Evolutionary conservation across 2,113 vertebrate genomes (phyloP).

Genomic region (Brachypodius melanocephalos): DNA sequence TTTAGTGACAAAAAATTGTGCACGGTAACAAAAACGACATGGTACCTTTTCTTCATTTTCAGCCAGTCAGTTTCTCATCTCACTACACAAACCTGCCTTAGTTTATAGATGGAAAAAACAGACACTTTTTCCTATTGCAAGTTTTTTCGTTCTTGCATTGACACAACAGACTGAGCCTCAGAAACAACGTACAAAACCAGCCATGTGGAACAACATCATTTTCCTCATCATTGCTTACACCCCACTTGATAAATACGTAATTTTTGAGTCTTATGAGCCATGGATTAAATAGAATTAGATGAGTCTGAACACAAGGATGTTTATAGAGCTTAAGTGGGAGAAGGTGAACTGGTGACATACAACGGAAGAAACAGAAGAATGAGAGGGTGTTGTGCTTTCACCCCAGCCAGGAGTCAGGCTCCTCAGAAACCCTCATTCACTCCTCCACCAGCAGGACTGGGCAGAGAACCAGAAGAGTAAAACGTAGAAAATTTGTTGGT

Average conservation of each 20-base stretch:
- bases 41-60: not conserved
- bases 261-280: not conserved
- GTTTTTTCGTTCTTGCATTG: not conserved
- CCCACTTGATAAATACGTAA: not conserved
- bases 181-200: not conserved
- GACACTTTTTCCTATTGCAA: not conserved
- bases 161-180: not conserved
- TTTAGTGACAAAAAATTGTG: not conserved
- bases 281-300: not conserved
- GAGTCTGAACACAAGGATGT: not conserved
- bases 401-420: not conserved
- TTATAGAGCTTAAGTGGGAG: not conserved
- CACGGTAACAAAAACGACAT: not conserved
- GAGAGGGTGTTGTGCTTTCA: not conserved
- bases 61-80: not conserved
- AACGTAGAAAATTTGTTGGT: not conserved
- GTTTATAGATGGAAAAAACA: not conserved
- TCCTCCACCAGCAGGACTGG: accelerated
- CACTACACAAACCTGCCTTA: not conserved
- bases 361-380: not conserved
- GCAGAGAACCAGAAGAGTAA: not conserved
- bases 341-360: not conserved
- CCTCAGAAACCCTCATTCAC: not conserved
- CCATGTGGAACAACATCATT: not conserved
- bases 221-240: not conserved